Percentiles rank a stretch among this genome's conserved stretches.
These are phyloP conservation scores for Lasioglossum calceatum DNA, from an alignment of 2,888 invertebrate species.

Conservation along the genomic window DNA sequence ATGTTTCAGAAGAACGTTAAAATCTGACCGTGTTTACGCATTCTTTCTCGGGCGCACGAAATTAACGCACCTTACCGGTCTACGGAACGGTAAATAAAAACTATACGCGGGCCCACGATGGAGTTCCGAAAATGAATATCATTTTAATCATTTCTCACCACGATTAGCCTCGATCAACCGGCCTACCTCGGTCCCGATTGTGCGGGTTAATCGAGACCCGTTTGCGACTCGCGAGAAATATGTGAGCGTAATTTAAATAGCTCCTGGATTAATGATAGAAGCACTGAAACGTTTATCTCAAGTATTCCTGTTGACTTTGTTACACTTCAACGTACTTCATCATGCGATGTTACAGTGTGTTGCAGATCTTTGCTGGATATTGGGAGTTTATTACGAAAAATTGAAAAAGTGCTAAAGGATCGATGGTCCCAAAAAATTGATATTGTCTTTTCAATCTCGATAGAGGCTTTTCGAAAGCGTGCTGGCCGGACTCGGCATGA, in stretches of 20 bases:
- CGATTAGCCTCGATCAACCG: constrained; percentile 23
- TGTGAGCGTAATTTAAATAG: neutral
- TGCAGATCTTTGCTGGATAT: neutral
- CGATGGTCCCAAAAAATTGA: neutral
- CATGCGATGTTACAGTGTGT: neutral
- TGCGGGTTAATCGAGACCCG: neutral
- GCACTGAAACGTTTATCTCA: neutral
- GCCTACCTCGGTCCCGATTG: constrained; percentile 29
- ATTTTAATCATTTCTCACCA: constrained; percentile 19
- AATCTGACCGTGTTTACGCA: neutral
- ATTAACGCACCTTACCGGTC: neutral
- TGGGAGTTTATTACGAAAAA: neutral
- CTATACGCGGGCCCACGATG: neutral
- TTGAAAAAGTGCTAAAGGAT: neutral
- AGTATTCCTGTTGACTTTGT: neutral
- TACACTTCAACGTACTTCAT: neutral
- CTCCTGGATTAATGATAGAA: neutral
- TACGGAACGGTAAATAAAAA: constrained; percentile 31
- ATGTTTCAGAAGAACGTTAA: neutral
- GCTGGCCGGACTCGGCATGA: neutral
- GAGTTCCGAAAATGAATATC: constrained; percentile 10
- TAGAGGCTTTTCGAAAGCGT: neutral
- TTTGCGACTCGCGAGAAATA: neutral
- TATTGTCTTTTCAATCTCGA: neutral
- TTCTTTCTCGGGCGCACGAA: neutral